Evolutionary conservation across 2,113 vertebrate species (phyloP).

Genomic region (Toxostoma redivivum): DNA sequence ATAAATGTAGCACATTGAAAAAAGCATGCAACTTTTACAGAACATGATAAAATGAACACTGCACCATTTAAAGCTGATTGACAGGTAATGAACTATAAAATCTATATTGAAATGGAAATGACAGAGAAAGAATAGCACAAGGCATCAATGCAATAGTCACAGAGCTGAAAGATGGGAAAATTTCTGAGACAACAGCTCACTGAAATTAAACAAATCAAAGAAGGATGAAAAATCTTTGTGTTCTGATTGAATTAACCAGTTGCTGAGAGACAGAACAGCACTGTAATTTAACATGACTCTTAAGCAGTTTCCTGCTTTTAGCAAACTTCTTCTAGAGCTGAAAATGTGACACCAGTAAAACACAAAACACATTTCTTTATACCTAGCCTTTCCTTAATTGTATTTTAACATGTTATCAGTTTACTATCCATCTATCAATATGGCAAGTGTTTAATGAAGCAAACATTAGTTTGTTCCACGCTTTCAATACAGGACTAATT

Average conservation of each 20-base stretch:
- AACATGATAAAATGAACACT: conserved; percentile 67
- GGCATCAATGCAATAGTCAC: neutral
- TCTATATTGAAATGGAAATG: conserved; percentile 67
- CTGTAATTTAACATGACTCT: conserved; percentile 27
- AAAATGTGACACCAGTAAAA: neutral
- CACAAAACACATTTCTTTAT: neutral
- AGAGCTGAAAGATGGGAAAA: conserved; percentile 43
- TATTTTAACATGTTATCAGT: neutral
- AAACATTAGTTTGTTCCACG: neutral
- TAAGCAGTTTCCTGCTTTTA: neutral
- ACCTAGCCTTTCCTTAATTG: neutral
- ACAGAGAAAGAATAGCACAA: conserved; percentile 41
- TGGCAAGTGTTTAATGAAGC: neutral
- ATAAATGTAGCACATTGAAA: conserved; percentile 58
- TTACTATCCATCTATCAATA: neutral
- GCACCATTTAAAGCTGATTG: conserved; percentile 65
- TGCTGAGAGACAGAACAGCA: conserved; percentile 22
- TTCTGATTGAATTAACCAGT: conserved; percentile 61
- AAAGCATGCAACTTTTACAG: conserved; percentile 55
- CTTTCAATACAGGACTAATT: neutral
- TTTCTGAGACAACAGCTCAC: conserved; percentile 55
- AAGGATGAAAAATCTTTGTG: conserved; percentile 60
- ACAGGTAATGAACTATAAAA: conserved; percentile 79
- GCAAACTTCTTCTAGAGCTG: neutral
- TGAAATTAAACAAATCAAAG: conserved; percentile 72